Percentiles rank a stretch among this genome's conserved stretches.
Conservation (phyloP, 2,113 vertebrate species). For the Oreochromis spilurus region DNA sequence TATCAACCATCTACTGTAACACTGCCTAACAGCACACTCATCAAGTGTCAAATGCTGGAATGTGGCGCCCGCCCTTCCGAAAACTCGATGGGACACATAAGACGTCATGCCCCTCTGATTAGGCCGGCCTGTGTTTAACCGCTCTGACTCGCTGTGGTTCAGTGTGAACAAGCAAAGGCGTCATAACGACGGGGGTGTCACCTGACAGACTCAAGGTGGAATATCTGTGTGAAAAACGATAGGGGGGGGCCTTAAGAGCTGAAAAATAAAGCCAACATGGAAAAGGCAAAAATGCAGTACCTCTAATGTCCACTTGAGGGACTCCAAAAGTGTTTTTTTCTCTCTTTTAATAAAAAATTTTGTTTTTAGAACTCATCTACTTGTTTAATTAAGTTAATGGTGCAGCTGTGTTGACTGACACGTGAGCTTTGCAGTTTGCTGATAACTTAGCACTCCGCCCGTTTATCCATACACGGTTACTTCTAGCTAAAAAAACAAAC, state of each 20-base stretch:
- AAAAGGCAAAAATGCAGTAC: fast-evolving
- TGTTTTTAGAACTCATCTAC: background rate
- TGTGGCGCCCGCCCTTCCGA: background rate
- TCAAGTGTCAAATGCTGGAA: background rate
- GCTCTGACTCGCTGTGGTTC: background rate
- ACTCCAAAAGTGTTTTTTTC: background rate
- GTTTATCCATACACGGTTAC: background rate
- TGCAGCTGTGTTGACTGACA: background rate
- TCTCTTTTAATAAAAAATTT: fast-evolving
- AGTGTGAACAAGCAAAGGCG: background rate
- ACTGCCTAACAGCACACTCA: background rate
- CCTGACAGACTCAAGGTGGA: background rate
- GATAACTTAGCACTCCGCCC: background rate
- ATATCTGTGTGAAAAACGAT: background rate
- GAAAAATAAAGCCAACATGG: background rate
- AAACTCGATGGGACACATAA: background rate
- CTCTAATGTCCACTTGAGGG: background rate
- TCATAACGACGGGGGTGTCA: background rate
- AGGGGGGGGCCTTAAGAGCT: background rate
- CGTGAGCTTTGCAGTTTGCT: background rate
- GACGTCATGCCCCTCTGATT: background rate
- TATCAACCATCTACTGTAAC: background rate
- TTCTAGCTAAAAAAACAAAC: background rate
- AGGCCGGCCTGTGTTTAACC: background rate
- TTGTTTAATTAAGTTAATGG: background rate